Percentiles rank a stretch among this genome's conserved stretches.
Evolutionary conservation across 2,888 invertebrate genomes (phyloP).

Genomic region (Pedicia rivosa): DNA sequence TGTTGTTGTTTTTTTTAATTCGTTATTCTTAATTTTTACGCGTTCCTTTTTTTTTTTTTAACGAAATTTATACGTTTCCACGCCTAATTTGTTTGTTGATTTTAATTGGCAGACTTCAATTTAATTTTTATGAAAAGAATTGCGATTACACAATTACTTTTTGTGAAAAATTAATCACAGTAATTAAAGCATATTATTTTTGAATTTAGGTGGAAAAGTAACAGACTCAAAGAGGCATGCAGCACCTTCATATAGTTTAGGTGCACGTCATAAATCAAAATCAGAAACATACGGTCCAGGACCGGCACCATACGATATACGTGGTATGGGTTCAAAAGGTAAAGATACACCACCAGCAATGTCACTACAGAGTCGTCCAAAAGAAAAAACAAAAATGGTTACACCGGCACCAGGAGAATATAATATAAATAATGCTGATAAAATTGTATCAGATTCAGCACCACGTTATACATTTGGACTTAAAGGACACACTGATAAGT

Average conservation of each 20-base stretch:
- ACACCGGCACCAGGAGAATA: conserved; percentile 88
- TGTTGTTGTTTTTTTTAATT: too few species aligned
- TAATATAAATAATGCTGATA: conserved; percentile 54
- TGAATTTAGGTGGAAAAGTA: conserved; percentile 48
- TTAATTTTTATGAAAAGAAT: too few species aligned
- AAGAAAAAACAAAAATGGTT: conserved; percentile 26
- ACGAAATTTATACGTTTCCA: too few species aligned
- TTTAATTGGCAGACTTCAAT: too few species aligned
- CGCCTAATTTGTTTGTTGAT: too few species aligned
- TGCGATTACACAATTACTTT: too few species aligned
- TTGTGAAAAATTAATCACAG: too few species aligned
- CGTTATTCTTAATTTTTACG: too few species aligned
- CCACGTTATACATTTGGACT: conserved; percentile 63
- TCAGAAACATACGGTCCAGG: conserved; percentile 54
- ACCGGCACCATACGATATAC: conserved; percentile 80
- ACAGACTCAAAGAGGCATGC: conserved; percentile 60
- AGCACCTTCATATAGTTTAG: conserved; percentile 72
- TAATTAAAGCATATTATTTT: too few species aligned
- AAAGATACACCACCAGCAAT: conserved; percentile 56
- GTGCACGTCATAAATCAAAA: conserved; percentile 42
- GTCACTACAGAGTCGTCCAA: conserved; percentile 60
- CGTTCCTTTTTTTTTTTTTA: too few species aligned
- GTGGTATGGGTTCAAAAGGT: conserved; percentile 73
- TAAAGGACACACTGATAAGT: conserved; percentile 42
- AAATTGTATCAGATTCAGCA: conserved; percentile 31